Base-by-base conservation (phyloP, 2,888 invertebrate genomes). In the Allacma fusca region DNA sequence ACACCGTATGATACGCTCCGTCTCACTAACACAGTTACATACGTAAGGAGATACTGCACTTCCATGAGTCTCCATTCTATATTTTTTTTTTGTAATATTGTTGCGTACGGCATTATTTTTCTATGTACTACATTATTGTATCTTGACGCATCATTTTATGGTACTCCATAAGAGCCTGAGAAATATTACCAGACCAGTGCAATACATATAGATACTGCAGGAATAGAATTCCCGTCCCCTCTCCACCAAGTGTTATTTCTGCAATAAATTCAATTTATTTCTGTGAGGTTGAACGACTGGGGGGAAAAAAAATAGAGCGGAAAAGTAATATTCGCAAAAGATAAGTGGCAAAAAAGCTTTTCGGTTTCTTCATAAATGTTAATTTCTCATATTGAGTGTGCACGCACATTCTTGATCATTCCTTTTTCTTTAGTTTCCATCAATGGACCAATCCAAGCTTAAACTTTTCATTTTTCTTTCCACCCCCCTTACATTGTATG, bases 251-350 rank as follows among this genome's bases (percentile, higher is more conserved):
- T 62, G 24, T 62, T 62, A 62, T 50, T 50, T 50, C 50, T 50
- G 50, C 62, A 62, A 62, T 62, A 62, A 62, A 62, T 62, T 62
- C 62, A 26, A 62, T 62, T 62, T 62, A 62, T 26, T 62, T 62
- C 62, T 26, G 23, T 62, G 23, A 62, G 62, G 23, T 24, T n/a
- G 62, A n/a, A 12, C 16, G 23, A 9, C 23, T 23, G 62, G 62
- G 26, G 62, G 62, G 59, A n/a, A n/a, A n/a, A n/a, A 62, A 62
- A 62, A 62, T 62, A 62, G 62, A 62, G 62, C 62, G 62, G 62
- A 62, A 62, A 62, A 62, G 26, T 62, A 62, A 62, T 62, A 24
- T 62, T 62, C 26, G 62, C 62, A 62, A 62, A 23, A 62, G 62
- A 62, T 62, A 62, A 23, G 26, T 62, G 62, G 50, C 50, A 50